Evolutionary conservation across 1,140 invertebrate species (phyloP), one percentile per base, ranked within the genome.

Genomic region (Diachasma alloeum): DNA sequence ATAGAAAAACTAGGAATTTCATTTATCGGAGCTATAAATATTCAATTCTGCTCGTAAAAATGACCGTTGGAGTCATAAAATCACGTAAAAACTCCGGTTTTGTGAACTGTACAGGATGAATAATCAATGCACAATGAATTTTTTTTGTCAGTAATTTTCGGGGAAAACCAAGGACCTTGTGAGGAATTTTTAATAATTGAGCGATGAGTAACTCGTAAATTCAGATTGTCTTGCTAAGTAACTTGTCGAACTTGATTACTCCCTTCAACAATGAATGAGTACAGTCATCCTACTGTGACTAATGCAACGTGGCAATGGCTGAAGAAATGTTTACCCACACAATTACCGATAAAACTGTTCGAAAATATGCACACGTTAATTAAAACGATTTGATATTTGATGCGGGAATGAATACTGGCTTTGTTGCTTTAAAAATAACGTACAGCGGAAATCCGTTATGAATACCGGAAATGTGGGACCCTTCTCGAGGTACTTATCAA

Each of bases 221-320:
- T 15, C 71, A 77, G 82, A 82, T 81, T 79, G 80, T 42, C 53
- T 59, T 19, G 11, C 31, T 15, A 48, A 8, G 37, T 26, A 24
- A 71, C 31, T 36, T 53, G 44, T 53, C 53, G 22, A 72, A 31
- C 26, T 37, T 56, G 13, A 72, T 26, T 44, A 11, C 6, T 26
- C 11, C 19, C 59, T 63, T 63, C 19, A 63, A 4, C 48, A n/a
- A 15, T 63, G 22, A 63, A 63, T 24, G 53, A 9, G 22, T 59
- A 46, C 3, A 19, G 9, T 11, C 59, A 15, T 19, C 22, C 19
- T 5, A 26, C 22, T 19, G 24, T 63, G 24, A 63, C 59, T 63
- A 59, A 59, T 59, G 17, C 19, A 59, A 63, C 24, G 24, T 63
- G 59, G 59, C 59, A 63, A 63, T 63, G 22, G 22, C 22, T 63